phyloP scores from a whole-genome alignment of 2,888 invertebrate species.

The Clusia tigrina region DNA sequence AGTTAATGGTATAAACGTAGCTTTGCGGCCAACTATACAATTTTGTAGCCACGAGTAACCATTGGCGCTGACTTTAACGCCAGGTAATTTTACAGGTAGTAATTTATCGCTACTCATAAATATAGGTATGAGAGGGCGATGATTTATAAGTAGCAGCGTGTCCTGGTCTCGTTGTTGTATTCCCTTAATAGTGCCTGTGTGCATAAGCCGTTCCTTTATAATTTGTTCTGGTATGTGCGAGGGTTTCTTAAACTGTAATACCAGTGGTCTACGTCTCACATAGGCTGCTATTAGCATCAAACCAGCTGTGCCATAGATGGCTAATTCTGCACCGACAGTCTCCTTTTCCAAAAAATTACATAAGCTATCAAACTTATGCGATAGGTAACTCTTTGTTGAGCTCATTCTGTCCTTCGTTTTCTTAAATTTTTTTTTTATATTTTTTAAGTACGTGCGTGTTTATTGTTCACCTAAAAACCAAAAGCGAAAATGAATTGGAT shows the following conservation, averaged over 20 bases:
- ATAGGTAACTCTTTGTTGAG: conserved; percentile 31
- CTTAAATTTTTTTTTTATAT: conserved; percentile 19
- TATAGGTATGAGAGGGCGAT: conserved; percentile 51
- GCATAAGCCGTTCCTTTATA: conserved; percentile 56
- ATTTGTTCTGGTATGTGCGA: conserved; percentile 55
- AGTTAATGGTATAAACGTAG: conserved; percentile 65
- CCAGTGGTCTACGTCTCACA: conserved; percentile 52
- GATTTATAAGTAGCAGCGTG: conserved; percentile 53
- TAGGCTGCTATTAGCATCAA: conserved; percentile 53
- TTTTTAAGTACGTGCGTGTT: conserved; percentile 14
- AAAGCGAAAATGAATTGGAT: conserved; percentile 32
- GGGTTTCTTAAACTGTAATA: conserved; percentile 58
- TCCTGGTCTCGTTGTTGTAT: conserved; percentile 53
- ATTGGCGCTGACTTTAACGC: conserved; percentile 59
- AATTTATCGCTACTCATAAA: conserved; percentile 49
- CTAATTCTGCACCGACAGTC: conserved; percentile 50
- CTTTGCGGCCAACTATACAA: conserved; percentile 61
- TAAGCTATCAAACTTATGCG: conserved; percentile 51
- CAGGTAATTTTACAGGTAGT: conserved; percentile 56
- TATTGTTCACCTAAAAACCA: conserved; percentile 32
- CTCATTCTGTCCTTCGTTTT: conserved; percentile 6
- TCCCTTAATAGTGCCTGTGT: conserved; percentile 50
- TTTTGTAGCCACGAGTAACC: conserved; percentile 66
- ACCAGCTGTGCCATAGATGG: conserved; percentile 53
- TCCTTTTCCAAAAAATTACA: conserved; percentile 57